Evolutionary conservation across 2,113 vertebrate genomes (phyloP).

Genomic region (Chauna torquata): DNA sequence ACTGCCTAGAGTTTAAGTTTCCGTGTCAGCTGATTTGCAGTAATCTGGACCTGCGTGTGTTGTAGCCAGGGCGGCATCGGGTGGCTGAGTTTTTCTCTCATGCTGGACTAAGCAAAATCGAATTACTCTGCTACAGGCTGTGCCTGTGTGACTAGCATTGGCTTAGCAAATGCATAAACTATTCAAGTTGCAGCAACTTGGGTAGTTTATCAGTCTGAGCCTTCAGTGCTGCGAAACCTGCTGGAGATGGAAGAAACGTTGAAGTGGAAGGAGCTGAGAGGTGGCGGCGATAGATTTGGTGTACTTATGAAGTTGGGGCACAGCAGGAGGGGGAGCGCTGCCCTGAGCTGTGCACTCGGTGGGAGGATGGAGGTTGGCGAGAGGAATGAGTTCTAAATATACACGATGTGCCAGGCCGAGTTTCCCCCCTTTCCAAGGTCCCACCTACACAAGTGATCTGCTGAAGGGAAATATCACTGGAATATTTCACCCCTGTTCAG

Average conservation of each 20-base stretch:
- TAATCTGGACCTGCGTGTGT: rapidly evolving
- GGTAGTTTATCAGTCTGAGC: neutral
- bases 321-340: neutral
- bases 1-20: neutral
- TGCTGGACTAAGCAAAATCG: neutral
- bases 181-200: neutral
- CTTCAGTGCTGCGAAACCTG: neutral
- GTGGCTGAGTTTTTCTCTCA: neutral
- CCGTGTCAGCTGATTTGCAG: neutral
- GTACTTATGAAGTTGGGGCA: rapidly evolving
- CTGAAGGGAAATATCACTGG: neutral
- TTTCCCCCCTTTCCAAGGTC: neutral
- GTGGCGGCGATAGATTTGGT: neutral
- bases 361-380: neutral
- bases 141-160: neutral
- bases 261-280: neutral
- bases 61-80: neutral
- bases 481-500: neutral
- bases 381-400: neutral
- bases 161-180: neutral
- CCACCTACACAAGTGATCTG: neutral
- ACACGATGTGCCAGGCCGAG: neutral
- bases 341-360: neutral
- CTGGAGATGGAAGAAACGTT: neutral
- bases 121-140: neutral